These are phyloP conservation scores for Passer domesticus DNA, from an alignment of 2,113 vertebrate species.

Conservation along the genomic window DNA sequence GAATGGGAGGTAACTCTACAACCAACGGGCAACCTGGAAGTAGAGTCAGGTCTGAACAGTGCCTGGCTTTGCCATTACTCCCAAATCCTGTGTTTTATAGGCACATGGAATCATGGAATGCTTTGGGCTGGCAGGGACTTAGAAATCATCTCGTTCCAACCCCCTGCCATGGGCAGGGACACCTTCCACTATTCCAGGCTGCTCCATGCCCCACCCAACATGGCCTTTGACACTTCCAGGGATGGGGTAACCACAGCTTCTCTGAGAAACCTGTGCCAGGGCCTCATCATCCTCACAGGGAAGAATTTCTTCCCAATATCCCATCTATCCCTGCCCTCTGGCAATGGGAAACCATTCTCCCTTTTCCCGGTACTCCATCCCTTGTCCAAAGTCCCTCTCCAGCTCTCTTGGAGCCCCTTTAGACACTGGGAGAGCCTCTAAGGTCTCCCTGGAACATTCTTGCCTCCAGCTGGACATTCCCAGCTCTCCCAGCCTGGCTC, in stretches of 20 bases:
- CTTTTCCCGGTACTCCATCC: neutral
- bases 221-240: neutral
- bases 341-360: neutral
- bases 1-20: neutral
- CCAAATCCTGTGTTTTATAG: neutral
- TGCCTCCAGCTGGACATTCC: neutral
- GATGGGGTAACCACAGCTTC: neutral
- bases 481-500: neutral
- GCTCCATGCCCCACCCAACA: neutral
- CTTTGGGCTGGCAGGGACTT: neutral
- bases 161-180: neutral
- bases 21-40: fast-evolving
- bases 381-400: neutral
- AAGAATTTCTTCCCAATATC: neutral
- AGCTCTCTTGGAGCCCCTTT: neutral
- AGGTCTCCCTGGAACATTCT: neutral
- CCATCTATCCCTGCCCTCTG: neutral
- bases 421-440: neutral
- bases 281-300: neutral
- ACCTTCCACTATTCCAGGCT: neutral
- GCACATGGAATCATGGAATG: neutral
- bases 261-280: neutral
- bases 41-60: neutral
- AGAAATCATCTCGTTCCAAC: fast-evolving
- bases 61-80: neutral